Percentiles rank a stretch among this genome's conserved stretches.
phyloP scores from a whole-genome alignment of 2,888 invertebrate genomes.

The Peribatodes rhomboidaria region DNA sequence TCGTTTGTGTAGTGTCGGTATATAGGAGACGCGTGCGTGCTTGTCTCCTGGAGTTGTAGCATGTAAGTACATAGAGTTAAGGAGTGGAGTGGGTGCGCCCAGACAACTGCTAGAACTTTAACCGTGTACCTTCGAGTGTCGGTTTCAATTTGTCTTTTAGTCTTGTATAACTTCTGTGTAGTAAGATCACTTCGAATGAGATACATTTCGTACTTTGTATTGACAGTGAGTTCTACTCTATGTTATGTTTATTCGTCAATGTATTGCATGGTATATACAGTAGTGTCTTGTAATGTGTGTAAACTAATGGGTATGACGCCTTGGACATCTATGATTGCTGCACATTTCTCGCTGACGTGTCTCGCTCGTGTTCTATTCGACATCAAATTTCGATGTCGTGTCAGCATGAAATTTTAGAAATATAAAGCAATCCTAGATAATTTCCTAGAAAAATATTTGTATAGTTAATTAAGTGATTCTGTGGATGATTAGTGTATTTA shows the following conservation, averaged over 20 bases:
- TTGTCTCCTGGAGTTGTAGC: slow-evolving; percentile 53
- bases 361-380: not conserved
- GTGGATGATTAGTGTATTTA: slow-evolving; percentile 31
- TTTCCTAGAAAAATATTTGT: slow-evolving; percentile 70
- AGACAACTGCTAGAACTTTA: not conserved
- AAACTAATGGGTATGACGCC: slow-evolving; percentile 64
- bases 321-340: not conserved
- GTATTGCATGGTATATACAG: slow-evolving; percentile 67
- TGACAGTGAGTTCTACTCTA: slow-evolving; percentile 55
- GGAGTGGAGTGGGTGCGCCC: slow-evolving; percentile 46
- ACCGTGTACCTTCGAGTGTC: slow-evolving; percentile 4
- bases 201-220: slow-evolving; percentile 42
- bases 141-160: slow-evolving; percentile 22
- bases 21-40: slow-evolving; percentile 6
- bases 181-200: slow-evolving; percentile 34
- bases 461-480: slow-evolving; percentile 53
- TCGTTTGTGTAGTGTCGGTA: not conserved
- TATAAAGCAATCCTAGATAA: slow-evolving; percentile 41
- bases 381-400: not conserved
- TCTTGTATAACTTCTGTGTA: slow-evolving; percentile 32
- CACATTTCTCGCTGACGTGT: too few relatives aligned
- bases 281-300: slow-evolving; percentile 74
- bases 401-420: not conserved
- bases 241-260: slow-evolving; percentile 62
- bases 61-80: slow-evolving; percentile 63